A percentile compares a stretch with the other conserved stretches of the same genome.
These are phyloP conservation scores for Dicyrtomina minuta DNA, from an alignment of 2,888 invertebrate species.

Conservation along the genomic window DNA sequence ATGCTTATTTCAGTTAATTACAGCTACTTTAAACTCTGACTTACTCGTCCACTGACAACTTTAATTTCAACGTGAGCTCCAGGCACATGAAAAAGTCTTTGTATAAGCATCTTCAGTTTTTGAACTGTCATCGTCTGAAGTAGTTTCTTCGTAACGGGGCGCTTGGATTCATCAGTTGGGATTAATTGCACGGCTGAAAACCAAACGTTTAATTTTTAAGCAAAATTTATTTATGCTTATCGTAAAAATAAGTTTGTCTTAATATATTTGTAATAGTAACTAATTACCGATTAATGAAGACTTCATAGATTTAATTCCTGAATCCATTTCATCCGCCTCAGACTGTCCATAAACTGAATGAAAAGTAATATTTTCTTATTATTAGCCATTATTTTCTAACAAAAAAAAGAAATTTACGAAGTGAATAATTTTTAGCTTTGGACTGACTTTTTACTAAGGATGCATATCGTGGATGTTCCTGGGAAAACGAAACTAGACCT, in stretches of 20 bases:
- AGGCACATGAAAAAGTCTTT: constrained; percentile 68
- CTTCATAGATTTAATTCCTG: constrained; percentile 65
- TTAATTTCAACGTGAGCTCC: constrained; percentile 58
- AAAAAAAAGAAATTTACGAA: neutral
- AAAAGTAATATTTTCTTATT: no score
- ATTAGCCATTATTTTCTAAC: neutral
- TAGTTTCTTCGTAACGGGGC: constrained; percentile 67
- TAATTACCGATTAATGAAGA: constrained; percentile 65
- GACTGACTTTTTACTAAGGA: constrained; percentile 71
- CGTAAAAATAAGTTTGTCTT: no score
- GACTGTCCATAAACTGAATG: constrained; percentile 76
- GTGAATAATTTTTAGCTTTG: constrained; percentile 7
- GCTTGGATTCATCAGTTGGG: constrained; percentile 29
- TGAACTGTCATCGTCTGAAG: constrained; percentile 77
- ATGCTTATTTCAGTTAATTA: no score
- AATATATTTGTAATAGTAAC: constrained; percentile 8
- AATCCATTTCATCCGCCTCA: constrained; percentile 70
- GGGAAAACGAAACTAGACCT: constrained; percentile 66
- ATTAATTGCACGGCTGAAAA: constrained; percentile 37
- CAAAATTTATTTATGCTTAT: neutral
- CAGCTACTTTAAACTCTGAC: neutral
- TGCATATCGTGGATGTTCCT: constrained; percentile 74
- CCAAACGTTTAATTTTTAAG: no score
- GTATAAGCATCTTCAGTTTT: constrained; percentile 76
- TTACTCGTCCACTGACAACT: constrained; percentile 55